Base-by-base conservation (phyloP, 2,888 invertebrate species). In the Nephrotoma appendiculata region DNA sequence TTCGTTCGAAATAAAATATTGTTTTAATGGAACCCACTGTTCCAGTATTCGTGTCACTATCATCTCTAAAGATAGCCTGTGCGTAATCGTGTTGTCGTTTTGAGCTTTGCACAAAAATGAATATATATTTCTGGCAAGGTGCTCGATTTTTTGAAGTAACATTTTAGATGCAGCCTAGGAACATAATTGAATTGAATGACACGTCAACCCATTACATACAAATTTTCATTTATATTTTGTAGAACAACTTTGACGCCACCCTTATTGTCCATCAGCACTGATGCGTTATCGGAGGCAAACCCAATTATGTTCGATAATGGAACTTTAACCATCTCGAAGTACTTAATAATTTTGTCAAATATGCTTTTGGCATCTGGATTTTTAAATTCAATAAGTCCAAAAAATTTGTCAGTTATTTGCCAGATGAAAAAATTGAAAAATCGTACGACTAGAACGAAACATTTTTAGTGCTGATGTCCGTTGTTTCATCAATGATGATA, bases 181-280 rank as follows among this genome's bases (percentile, higher is more conserved):
- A 57, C 89, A 89, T 31, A 89, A 87, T 87, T 89, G 88, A 15
- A 89, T 87, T 6, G 89, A 89, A 87, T 89, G 90, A 85, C n/a
- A n/a, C n/a, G n/a, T n/a, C n/a, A n/a, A n/a, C n/a, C n/a, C 89
- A 90, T 86, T 0, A 89, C 88, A 88, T 88, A 89, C 83, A 89
- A 86, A 86, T 88, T 85, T 12, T 88, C 88, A 19, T 88, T 83
- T 31, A 88, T 86, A 86, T 87, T 86, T 87, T 87, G 86, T 42
- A 89, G 88, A 52, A 87, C 87, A 31, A 87, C 85, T 86, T 88
- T 86, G 4, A 89, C 88, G 9, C 89, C 88, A 48, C 87, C 87
- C 57, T 87, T 88, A 41, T 87, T 88, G 5, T 89, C 89, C 89
- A 89, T 89, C 89, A 89, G 89, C 12, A 89, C 89, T 11, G 88